A percentile compares a stretch with the other conserved stretches of the same genome.
Conservation (phyloP, 2,888 invertebrate genomes). For the Diarsia dahlii region DNA sequence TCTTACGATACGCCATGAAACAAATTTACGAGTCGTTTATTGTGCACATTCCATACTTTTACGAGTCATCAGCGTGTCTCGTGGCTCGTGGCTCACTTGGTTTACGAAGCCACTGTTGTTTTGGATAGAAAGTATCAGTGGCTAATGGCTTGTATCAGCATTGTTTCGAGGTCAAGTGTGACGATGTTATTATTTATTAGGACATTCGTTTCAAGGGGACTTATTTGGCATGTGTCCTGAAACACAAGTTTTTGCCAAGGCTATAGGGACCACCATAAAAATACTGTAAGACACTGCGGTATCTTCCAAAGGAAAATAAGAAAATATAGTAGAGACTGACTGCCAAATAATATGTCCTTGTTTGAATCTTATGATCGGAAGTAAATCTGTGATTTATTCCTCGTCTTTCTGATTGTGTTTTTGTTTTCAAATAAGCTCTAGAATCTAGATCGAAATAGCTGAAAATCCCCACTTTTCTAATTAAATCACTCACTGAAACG, state of each 20-base stretch:
- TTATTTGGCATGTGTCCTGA: conserved; percentile 33
- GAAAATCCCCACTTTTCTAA: not conserved
- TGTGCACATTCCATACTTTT: conserved; percentile 62
- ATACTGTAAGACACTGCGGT: not conserved
- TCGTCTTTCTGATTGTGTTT: not conserved
- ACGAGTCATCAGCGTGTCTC: conserved; percentile 44
- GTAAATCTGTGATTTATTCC: not conserved
- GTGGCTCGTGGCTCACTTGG: conserved; percentile 31
- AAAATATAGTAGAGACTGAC: not conserved
- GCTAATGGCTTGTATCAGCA: conserved; percentile 26
- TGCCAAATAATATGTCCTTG: not conserved
- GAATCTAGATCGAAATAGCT: not conserved
- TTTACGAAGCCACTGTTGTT: conserved; percentile 22
- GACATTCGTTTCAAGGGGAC: conserved; percentile 30
- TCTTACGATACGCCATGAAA: conserved; percentile 48
- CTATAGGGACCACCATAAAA: not conserved
- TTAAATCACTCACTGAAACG: not conserved
- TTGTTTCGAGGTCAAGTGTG: conserved; percentile 19
- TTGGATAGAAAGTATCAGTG: conserved; percentile 22
- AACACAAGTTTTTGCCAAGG: conserved; percentile 16
- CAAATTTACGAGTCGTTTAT: conserved; percentile 65
- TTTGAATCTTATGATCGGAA: not conserved
- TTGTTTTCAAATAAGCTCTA: not conserved
- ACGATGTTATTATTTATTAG: conserved; percentile 44
- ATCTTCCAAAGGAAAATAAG: not conserved